A percentile compares a stretch with the other conserved stretches of the same genome.
Evolutionary conservation across 2,888 invertebrate genomes (phyloP).

Genomic region (Ariolimax columbianus): DNA sequence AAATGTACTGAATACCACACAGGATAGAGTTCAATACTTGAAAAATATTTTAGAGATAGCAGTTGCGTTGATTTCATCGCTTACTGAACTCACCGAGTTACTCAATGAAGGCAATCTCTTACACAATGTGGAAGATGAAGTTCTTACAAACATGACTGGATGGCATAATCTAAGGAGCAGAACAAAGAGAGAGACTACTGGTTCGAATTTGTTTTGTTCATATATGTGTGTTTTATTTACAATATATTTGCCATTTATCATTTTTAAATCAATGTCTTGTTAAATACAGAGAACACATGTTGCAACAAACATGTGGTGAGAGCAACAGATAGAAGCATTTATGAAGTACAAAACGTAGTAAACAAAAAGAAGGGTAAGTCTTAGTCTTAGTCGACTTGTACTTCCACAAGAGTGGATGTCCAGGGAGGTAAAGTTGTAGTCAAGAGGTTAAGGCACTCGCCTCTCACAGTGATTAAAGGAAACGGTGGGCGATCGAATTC

Average conservation of each 20-base stretch:
- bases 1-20: neutral
- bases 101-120: neutral
- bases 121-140: neutral
- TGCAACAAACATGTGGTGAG: too few species aligned
- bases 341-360: too few species aligned
- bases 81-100: neutral
- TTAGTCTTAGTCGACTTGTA: too few species aligned
- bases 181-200: conserved; percentile 31
- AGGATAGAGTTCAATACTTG: neutral
- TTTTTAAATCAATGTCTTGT: too few species aligned
- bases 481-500: too few species aligned
- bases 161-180: conserved; percentile 25
- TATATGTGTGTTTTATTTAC: neutral
- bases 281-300: too few species aligned
- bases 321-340: too few species aligned
- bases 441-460: too few species aligned
- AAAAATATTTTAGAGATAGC: neutral
- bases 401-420: too few species aligned
- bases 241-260: neutral
- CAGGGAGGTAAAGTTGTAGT: too few species aligned
- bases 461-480: too few species aligned
- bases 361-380: too few species aligned
- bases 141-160: conserved; percentile 5
- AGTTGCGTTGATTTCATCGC: neutral
- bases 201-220: neutral